Conservation (phyloP, 2,113 vertebrate species). For the Pagrus major region DNA sequence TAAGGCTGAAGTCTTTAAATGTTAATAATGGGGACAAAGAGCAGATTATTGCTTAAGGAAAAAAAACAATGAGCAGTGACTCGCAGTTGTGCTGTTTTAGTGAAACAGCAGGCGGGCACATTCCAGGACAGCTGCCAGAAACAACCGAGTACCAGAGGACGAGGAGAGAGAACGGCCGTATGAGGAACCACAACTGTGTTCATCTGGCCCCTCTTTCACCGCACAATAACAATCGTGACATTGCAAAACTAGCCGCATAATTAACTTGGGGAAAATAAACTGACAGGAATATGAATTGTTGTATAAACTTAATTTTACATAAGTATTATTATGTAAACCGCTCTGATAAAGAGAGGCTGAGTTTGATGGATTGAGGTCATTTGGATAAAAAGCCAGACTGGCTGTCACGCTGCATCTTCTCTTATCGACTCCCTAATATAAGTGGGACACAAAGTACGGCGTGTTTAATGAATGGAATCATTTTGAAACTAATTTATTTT, state of each 20-base stretch:
- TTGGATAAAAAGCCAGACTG: conserved; percentile 43
- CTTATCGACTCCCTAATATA: conserved; percentile 21
- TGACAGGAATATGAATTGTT: conserved; percentile 34
- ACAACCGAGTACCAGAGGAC: conserved; percentile 28
- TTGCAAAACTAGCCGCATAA: conserved; percentile 39
- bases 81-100: conserved; percentile 38
- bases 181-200: conserved; percentile 29
- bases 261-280: conserved; percentile 38
- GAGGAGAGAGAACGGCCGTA: conserved; percentile 1
- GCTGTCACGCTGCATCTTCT: conserved; percentile 32
- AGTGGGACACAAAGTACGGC: conserved; percentile 16
- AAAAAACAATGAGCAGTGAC: conserved; percentile 37
- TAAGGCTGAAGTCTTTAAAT: conserved; percentile 47
- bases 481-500: conserved; percentile 4
- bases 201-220: conserved; percentile 26
- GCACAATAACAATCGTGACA: conserved; percentile 49
- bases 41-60: conserved; percentile 39
- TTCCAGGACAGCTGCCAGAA: conserved; percentile 70
- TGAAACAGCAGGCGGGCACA: conserved; percentile 46
- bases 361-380: conserved; percentile 63
- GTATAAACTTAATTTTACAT: conserved; percentile 13
- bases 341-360: conserved; percentile 30
- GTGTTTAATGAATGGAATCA: conserved; percentile 35
- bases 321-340: conserved; percentile 45
- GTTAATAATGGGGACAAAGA: conserved; percentile 24